Evolutionary conservation across 2,888 invertebrate genomes (phyloP), one percentile per base, ranked within the genome.

Genomic region (Drosophila meridionalis): DNA sequence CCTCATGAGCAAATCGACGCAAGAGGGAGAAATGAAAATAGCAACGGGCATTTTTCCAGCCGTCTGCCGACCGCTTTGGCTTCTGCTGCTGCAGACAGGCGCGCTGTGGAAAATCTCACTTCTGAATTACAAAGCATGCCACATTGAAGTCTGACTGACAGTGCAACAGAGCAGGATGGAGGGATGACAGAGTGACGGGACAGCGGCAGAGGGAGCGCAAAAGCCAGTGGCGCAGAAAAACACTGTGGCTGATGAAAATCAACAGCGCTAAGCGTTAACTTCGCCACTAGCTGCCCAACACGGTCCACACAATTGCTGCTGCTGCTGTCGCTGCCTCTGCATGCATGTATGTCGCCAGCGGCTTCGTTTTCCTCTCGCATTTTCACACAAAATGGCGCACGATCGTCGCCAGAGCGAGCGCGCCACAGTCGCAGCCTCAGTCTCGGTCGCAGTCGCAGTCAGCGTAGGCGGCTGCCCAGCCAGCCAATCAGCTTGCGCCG

Each of bases 101-200:
- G 77, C 80, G 80, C 87, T 89, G 88, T 86, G 89, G 90, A 92
- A 90, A 91, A 87, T 91, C 90, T 90, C 91, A 92, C 90, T 91
- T 91, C 88, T 87, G 81, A 91, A 90, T 92, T 91, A 92, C 79
- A 87, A 80, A 71, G 74, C 76, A 76, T 83, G 82, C 69, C 74
- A 78, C 80, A 78, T 76, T 61, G 74, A 69, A 70, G 71, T 40
- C 71, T 69, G 66, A 58, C 76, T 75, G 76, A 59, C 82, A 83
- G 75, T 68, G 72, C 68, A 58, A 47, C 65, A 73, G 85, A 55
- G 74, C 42, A 65, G n/a, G 67, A 72, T 30, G 68, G 75, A 34
- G 52, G 34, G 30, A 52, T 53, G 64, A 73, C 42, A 48, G 34
- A 26, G 47, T 48, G 12, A 62, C 36, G 48, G 36, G 20, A 3